phyloP scores from a whole-genome alignment of 2,888 invertebrate genomes.

The Lymantria dispar region DNA sequence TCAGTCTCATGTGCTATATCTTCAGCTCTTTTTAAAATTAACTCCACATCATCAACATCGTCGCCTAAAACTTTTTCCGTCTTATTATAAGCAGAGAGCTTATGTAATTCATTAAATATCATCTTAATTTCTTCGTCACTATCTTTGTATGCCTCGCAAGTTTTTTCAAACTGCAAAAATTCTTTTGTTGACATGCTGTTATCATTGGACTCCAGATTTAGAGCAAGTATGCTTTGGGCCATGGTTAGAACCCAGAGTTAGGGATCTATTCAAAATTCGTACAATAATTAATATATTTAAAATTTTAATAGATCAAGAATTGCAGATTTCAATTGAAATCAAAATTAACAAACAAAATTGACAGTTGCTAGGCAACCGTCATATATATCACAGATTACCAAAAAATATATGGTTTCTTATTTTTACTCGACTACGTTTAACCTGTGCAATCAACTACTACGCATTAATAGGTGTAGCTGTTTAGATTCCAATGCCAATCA shows the following conservation, averaged over 20 bases:
- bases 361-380: too few relatives aligned
- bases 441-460: too few relatives aligned
- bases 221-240: conserved; percentile 44
- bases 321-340: too few relatives aligned
- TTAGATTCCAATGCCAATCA: too few relatives aligned
- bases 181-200: conserved; percentile 70
- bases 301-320: too few relatives aligned
- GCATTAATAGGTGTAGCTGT: too few relatives aligned
- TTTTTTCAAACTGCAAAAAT: conserved; percentile 67
- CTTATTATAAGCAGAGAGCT: conserved; percentile 63
- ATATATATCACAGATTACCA: too few relatives aligned
- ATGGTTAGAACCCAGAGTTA: conserved; percentile 24
- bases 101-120: conserved; percentile 87
- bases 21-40: conserved; percentile 72
- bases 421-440: too few relatives aligned
- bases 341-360: too few relatives aligned
- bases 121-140: conserved; percentile 85
- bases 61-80: conserved; percentile 51
- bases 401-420: too few relatives aligned
- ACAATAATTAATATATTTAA: too few relatives aligned
- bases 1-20: conserved; percentile 66
- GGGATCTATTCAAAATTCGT: too few relatives aligned
- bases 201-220: conserved; percentile 57
- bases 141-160: conserved; percentile 65
- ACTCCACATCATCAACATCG: conserved; percentile 67